A percentile compares a stretch with the other conserved stretches of the same genome.
Evolutionary conservation across 1,140 invertebrate genomes (phyloP).

Genomic region (Bombus affinis): DNA sequence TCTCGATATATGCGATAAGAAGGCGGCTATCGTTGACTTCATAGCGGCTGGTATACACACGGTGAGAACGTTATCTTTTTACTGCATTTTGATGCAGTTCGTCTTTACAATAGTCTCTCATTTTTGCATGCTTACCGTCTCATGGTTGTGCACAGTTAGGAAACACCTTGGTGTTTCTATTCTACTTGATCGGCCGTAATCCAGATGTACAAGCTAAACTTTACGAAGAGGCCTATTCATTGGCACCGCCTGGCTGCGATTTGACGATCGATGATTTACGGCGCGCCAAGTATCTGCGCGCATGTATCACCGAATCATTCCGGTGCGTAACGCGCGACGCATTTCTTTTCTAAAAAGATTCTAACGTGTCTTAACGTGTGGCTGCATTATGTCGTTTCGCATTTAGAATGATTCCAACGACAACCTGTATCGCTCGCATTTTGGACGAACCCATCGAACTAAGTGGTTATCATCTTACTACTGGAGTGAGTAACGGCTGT

Average conservation of each 20-base stretch:
- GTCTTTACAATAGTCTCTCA: background rate
- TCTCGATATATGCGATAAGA: constrained; percentile 91
- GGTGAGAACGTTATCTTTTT: constrained; percentile 78
- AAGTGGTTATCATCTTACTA: constrained; percentile 88
- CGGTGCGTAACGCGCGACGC: constrained; percentile 72
- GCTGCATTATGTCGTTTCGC: background rate
- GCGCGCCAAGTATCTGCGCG: constrained; percentile 89
- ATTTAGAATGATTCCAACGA: constrained; percentile 89
- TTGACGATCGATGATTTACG: constrained; percentile 85
- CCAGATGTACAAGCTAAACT: constrained; percentile 88
- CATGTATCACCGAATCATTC: constrained; percentile 94
- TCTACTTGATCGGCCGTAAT: constrained; percentile 89
- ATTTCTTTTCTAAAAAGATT: background rate
- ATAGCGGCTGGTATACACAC: constrained; percentile 94
- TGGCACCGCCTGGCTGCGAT: constrained; percentile 84
- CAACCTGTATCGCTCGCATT: constrained; percentile 91
- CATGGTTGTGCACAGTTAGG: constrained; percentile 85
- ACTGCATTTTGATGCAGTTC: too few relatives aligned
- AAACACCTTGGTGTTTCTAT: constrained; percentile 90
- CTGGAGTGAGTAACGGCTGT: constrained; percentile 85
- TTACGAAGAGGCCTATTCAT: constrained; percentile 87
- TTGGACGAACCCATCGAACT: constrained; percentile 90
- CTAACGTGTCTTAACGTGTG: background rate
- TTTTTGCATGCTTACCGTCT: too few relatives aligned
- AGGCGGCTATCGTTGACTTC: constrained; percentile 92